Percentiles rank a stretch among this genome's conserved stretches.
These are phyloP conservation scores for Anabas testudineus DNA, from an alignment of 2,797 vertebrate species.

Conservation along the genomic window DNA sequence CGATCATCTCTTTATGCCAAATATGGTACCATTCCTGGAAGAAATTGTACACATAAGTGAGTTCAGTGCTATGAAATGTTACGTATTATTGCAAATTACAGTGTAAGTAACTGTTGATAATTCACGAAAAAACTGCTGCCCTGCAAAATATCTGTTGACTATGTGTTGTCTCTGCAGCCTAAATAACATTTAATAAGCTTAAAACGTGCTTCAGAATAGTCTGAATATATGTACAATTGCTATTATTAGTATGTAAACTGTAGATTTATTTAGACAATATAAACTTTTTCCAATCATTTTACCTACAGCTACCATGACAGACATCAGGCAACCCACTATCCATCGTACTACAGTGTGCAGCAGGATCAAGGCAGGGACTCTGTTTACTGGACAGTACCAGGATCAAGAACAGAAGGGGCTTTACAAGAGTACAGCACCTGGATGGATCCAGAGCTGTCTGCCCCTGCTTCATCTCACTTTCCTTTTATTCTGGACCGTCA, in stretches of 20 bases:
- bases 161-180: no score
- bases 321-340: conserved; percentile 65
- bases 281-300: conserved; percentile 29
- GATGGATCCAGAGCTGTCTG: conserved; percentile 54
- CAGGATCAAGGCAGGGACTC: conserved; percentile 65
- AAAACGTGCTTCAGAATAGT: neutral
- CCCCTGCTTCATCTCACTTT: conserved; percentile 60
- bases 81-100: neutral
- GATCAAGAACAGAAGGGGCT: conserved; percentile 68
- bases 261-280: no score
- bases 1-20: conserved; percentile 68
- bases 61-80: conserved; percentile 36
- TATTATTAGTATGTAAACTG: no score
- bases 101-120: neutral
- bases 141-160: neutral
- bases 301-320: conserved; percentile 73
- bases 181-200: no score
- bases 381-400: conserved; percentile 67
- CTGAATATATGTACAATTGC: no score
- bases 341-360: conserved; percentile 62
- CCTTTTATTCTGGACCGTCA: conserved; percentile 67
- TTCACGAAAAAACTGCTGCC: neutral
- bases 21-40: conserved; percentile 77
- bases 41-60: conserved; percentile 75
- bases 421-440: conserved; percentile 70